Percentiles rank a stretch among this genome's conserved stretches.
Evolutionary conservation across 2,888 invertebrate species (phyloP).

Genomic region (Lithophane ornitopus): DNA sequence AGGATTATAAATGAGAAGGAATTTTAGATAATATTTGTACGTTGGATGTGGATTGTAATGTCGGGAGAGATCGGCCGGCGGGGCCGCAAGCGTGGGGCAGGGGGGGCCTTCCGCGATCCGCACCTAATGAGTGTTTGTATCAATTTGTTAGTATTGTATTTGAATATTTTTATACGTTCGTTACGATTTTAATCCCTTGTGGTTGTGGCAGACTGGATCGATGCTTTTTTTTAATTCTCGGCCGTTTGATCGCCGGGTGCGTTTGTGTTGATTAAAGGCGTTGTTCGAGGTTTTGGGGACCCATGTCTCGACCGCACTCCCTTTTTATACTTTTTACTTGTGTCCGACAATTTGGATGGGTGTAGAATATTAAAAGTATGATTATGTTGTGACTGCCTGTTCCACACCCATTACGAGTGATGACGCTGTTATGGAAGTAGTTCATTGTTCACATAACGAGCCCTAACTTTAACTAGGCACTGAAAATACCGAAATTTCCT

Average conservation of each 20-base stretch:
- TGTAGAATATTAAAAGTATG: constrained; percentile 62
- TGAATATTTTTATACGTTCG: constrained; percentile 90
- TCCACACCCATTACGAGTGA: constrained; percentile 47
- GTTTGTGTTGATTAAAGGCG: constrained; percentile 86
- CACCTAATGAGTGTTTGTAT: constrained; percentile 91
- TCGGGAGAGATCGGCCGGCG: constrained; percentile 82
- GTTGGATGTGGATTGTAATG: constrained; percentile 90
- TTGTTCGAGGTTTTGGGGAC: constrained; percentile 74
- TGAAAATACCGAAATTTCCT: constrained; percentile 54
- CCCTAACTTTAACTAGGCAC: constrained; percentile 49
- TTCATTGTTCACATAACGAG: constrained; percentile 51
- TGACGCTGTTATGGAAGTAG: constrained; percentile 55
- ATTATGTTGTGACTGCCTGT: constrained; percentile 54
- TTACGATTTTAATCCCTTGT: constrained; percentile 89
- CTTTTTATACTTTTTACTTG: constrained; percentile 67
- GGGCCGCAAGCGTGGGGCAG: constrained; percentile 72
- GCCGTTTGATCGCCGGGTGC: constrained; percentile 83
- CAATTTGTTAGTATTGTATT: constrained; percentile 91
- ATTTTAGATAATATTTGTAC: constrained; percentile 91
- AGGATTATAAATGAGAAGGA: constrained; percentile 91
- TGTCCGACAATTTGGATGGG: constrained; percentile 59
- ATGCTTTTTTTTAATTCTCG: constrained; percentile 85
- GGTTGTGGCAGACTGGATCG: constrained; percentile 84
- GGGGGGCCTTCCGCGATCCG: constrained; percentile 84
- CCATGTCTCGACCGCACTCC: constrained; percentile 69